Conservation (phyloP, 2,113 vertebrate genomes). For the Pedionomus torquatus region DNA sequence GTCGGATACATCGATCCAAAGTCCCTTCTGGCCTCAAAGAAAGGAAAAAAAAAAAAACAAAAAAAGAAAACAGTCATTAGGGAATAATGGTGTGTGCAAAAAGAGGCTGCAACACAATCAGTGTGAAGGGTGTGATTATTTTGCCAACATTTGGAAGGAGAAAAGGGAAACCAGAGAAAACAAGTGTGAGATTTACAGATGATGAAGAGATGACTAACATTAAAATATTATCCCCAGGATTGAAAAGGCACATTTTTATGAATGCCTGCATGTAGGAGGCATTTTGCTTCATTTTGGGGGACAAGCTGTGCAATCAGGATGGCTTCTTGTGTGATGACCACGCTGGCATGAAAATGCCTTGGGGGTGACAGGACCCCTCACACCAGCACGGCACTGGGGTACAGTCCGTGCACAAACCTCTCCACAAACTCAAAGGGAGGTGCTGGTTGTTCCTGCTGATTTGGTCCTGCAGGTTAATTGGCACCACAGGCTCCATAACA, state of each 20-base stretch:
- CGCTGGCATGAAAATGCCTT: background rate
- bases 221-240: background rate
- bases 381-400: background rate
- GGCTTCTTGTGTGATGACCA: background rate
- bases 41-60: background rate
- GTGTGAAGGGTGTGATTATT: background rate
- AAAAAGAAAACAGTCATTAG: background rate
- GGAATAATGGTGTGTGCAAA: background rate
- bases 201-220: background rate
- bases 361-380: background rate
- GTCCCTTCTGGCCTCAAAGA: background rate
- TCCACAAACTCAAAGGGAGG: background rate
- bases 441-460: background rate
- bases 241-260: background rate
- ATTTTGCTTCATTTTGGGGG: background rate
- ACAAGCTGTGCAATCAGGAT: background rate
- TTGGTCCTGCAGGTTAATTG: background rate
- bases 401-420: background rate
- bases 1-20: background rate
- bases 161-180: background rate
- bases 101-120: background rate
- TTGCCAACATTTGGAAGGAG: background rate
- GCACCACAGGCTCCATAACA: background rate
- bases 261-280: fast-evolving
- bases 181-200: background rate